These are phyloP conservation scores for Pterostichus madidus DNA, from an alignment of 2,888 invertebrate species.

Conservation along the genomic window DNA sequence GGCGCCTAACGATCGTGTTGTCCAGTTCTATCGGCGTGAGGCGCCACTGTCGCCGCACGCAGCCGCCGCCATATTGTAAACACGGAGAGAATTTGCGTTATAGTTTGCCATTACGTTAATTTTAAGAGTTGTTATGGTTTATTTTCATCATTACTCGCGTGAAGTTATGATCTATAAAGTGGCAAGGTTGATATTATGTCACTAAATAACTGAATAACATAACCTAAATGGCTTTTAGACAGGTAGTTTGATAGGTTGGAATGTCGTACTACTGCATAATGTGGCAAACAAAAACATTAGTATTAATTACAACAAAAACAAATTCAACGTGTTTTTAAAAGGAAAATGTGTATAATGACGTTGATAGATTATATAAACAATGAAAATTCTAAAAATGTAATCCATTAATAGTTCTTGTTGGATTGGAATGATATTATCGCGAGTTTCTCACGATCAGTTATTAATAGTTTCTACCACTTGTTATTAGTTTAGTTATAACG, in stretches of 20 bases:
- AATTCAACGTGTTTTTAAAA: too few relatives aligned
- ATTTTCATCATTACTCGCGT: conserved; percentile 34
- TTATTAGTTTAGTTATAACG: conserved; percentile 5
- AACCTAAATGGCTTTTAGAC: conserved; percentile 1
- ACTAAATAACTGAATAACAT: conserved; percentile 1
- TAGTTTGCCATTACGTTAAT: conserved; percentile 46
- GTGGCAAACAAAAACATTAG: too few relatives aligned
- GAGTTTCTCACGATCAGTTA: conserved; percentile 16
- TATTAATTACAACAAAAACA: too few relatives aligned
- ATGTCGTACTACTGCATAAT: background rate
- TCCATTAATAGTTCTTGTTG: background rate
- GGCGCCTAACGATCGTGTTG: conserved; percentile 3
- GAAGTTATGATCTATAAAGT: conserved; percentile 60
- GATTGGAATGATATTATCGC: conserved; percentile 11
- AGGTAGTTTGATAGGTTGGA: conserved; percentile 37
- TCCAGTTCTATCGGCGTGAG: too few relatives aligned
- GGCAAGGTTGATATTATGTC: conserved; percentile 44
- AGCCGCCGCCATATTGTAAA: conserved; percentile 22
- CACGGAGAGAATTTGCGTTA: conserved; percentile 20
- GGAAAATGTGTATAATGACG: too few relatives aligned
- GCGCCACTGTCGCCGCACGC: conserved; percentile 12
- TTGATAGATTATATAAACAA: background rate
- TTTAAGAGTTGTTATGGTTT: conserved; percentile 37
- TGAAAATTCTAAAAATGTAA: conserved; percentile 5
- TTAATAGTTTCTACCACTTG: conserved; percentile 7